Conservation (phyloP, 2,113 vertebrate genomes). For the Vidua macroura region DNA sequence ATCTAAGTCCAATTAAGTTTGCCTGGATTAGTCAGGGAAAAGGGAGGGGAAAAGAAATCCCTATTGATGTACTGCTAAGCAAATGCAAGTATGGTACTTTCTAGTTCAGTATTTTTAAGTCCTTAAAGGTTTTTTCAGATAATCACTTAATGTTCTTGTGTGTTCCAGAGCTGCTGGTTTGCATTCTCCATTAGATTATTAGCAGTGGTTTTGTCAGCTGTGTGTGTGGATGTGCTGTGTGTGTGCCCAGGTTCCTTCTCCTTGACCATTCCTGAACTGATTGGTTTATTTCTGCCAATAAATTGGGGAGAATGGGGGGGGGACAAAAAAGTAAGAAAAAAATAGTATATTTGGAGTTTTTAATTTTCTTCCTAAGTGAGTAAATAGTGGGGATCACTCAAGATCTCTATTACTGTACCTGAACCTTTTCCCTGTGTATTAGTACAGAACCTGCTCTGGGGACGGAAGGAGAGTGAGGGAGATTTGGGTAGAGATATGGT, state of each 20-base stretch:
- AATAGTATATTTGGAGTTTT: background rate
- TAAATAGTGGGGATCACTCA: background rate
- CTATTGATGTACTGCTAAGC: background rate
- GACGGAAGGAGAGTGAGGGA: background rate
- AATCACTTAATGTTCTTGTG: background rate
- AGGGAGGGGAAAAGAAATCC: background rate
- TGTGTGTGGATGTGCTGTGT: background rate
- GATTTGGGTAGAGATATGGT: background rate
- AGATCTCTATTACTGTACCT: background rate
- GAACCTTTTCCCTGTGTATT: background rate
- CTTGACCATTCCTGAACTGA: background rate
- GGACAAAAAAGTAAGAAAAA: too few species aligned
- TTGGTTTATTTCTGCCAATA: background rate
- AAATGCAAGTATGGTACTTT: background rate
- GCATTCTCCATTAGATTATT: background rate
- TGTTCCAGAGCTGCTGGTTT: background rate
- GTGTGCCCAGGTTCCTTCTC: background rate
- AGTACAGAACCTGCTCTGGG: fast-evolving
- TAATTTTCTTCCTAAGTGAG: background rate
- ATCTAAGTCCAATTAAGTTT: background rate
- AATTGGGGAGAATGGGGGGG: background rate
- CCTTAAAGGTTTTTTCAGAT: background rate
- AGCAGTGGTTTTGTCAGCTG: background rate
- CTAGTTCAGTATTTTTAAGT: background rate
- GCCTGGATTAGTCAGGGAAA: background rate